Base-by-base conservation (phyloP, 1,140 invertebrate species). In the Leptoteleia sp. region DNA sequence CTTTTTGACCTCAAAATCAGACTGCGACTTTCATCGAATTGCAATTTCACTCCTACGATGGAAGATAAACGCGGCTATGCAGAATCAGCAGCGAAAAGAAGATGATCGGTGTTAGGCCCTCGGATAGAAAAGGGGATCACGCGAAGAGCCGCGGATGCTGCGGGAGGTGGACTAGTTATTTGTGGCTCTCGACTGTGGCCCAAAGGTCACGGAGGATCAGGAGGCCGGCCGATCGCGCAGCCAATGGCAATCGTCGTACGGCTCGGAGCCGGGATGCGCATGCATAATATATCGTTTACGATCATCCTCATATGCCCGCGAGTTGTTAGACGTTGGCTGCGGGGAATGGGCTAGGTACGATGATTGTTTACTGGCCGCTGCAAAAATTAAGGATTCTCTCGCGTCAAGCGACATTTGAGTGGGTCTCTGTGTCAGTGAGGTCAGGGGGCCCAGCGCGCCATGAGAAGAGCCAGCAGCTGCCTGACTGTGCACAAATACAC, bases 381-480 rank as follows among this genome's bases (percentile, higher is more conserved):
- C 33, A 64, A 57, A 70, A 76, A 70, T 76, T 38, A 55, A 68
- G 40, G 57, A 76, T 78, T 61, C 52, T 54, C 59, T 25, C 5
- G 55, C 54, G 61, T 31, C 11, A 9, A 27, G 37, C 42, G 29
- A 52, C 25, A 68, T 81, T 81, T 68, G 83, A 87, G 86, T 89
- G 88, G 89, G 89, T 90, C 89, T 89, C 80, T 89, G 87, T 89
- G 89, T 89, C 88, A 89, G 77, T 75, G 84, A 86, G 88, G 87
- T 90, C 87, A 89, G 82, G 84, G 86, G 81, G 76, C 81, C 79
- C 40, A 19, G 42, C 43, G 75, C 72, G 35, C 70, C 80, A 70
- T 80, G 61, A 64, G 50, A 54, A 43, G 59, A 65, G 47, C 59
- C 68, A 68, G 75, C 67, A 71, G 78, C 78, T 76, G 72, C 68